Evolutionary conservation across 1,140 invertebrate species (phyloP), one percentile per base, ranked within the genome.

Genomic region (Ooceraea biroi): DNA sequence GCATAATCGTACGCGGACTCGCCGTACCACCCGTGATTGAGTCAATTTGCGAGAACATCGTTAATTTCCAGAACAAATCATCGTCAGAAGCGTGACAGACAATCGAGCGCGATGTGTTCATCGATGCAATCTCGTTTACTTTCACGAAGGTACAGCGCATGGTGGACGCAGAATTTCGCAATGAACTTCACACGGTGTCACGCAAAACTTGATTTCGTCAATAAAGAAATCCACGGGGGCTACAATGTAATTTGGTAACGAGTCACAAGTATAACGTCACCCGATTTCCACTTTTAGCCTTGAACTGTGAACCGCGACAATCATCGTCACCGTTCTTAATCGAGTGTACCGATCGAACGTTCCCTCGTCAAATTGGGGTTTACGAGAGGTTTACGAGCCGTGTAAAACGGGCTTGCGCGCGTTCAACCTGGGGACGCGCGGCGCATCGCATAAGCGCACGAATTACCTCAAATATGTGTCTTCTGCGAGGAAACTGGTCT

Each of bases 1-100:
- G 41, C 48, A 69, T 80, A 80, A 80, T 80, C 19, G 50, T 44
- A 12, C 5, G 14, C 25, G n/a, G 36, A 36, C 36, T 22, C 46
- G 60, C 4, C 52, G 36, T 25, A 7, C 7, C 17, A 19, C 58
- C 0, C 19, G 30, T 27, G 30, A 66, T 66, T 41, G 41, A 71
- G 22, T 1, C 44, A 30, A 78, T 78, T 22, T 22, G 36, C 50
- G 36, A 11, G 11, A 69, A 69, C 11, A 48, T 25, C 44, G 17
- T 44, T 55, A 57, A 44, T 69, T 78, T 22, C 41, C 36, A 8
- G 12, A 19, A 69, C 17, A 22, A 77, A 19, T 41, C 46, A 14
- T 58, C 36, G 4, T 76, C n/a, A 4, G 55, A 44, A 68, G 66
- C 61, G n/a, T 48, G 61, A 25, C 30, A 25, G 46, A n/a, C 48